A percentile compares a stretch with the other conserved stretches of the same genome.
These are phyloP conservation scores for Scophthalmus maximus DNA, from an alignment of 2,113 vertebrate species.

Conservation along the genomic window DNA sequence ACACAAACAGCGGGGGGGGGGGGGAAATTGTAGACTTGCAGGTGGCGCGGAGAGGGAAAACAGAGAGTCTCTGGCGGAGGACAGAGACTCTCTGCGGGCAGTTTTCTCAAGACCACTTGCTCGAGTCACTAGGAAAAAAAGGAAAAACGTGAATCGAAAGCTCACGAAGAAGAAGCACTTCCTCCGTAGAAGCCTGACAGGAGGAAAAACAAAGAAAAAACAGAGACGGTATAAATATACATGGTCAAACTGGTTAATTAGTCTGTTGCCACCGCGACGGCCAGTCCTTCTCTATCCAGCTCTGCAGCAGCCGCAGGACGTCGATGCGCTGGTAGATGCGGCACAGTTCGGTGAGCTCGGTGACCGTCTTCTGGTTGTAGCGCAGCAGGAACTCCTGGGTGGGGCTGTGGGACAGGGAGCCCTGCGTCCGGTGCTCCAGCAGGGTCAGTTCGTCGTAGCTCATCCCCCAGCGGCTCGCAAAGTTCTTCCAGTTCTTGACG, in stretches of 20 bases:
- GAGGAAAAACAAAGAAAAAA: too few relatives aligned
- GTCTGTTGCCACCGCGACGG: slow-evolving; percentile 86
- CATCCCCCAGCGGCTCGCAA: slow-evolving; percentile 99
- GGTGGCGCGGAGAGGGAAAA: too few relatives aligned
- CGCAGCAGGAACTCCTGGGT: slow-evolving; percentile 94
- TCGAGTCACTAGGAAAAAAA: background rate
- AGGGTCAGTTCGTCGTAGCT: slow-evolving; percentile 95
- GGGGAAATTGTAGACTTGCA: too few relatives aligned
- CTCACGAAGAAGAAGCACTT: slow-evolving; percentile 1
- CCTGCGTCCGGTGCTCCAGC: slow-evolving; percentile 93
- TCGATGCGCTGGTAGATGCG: slow-evolving; percentile 93
- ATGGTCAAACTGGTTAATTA: slow-evolving; percentile 63
- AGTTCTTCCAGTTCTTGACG: slow-evolving; percentile 99
- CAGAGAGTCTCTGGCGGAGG: too few relatives aligned
- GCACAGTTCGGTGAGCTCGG: slow-evolving; percentile 94
- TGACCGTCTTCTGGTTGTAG: slow-evolving; percentile 93
- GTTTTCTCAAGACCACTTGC: background rate
- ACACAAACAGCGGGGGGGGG: too few relatives aligned
- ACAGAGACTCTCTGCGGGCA: too few relatives aligned
- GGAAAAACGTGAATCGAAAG: background rate
- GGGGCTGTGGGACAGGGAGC: slow-evolving; percentile 86
- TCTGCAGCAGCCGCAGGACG: slow-evolving; percentile 91
- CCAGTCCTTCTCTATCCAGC: slow-evolving; percentile 96
- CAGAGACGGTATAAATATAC: slow-evolving; percentile 2
- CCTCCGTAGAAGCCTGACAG: slow-evolving; percentile 12